Conservation (phyloP, 2,113 vertebrate genomes). For the Megaleporinus macrocephalus region DNA sequence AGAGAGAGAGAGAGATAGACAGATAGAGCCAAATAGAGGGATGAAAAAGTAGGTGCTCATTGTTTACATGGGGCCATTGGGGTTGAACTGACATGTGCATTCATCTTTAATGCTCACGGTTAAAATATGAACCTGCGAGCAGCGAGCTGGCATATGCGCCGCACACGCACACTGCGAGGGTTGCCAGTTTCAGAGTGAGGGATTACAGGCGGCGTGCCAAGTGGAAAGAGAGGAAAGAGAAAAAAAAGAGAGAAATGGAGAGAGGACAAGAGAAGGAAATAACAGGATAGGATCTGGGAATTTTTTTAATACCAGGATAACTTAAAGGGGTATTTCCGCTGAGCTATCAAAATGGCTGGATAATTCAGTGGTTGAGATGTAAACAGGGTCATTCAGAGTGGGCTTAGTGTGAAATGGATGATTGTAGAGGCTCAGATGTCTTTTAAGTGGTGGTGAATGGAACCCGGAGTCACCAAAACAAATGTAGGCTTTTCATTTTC, state of each 20-base stretch:
- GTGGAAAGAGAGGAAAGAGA: constrained; percentile 23
- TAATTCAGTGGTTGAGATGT: too few relatives aligned
- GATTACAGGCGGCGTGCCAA: constrained; percentile 9
- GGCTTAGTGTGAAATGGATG: too few relatives aligned
- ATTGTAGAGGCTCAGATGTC: too few relatives aligned
- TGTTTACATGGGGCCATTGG: constrained; percentile 51
- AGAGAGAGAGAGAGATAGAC: constrained; percentile 44
- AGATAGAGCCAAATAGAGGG: constrained; percentile 48
- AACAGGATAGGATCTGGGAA: not conserved
- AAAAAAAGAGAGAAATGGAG: constrained; percentile 4
- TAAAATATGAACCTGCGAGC: constrained; percentile 47
- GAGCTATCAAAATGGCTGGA: too few relatives aligned
- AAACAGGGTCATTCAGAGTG: too few relatives aligned
- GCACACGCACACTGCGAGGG: constrained; percentile 14
- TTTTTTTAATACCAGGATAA: not conserved
- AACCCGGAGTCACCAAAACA: too few relatives aligned
- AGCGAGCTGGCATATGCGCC: constrained; percentile 5
- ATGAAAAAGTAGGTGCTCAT: constrained; percentile 25
- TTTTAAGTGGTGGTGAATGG: too few relatives aligned
- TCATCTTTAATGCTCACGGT: constrained; percentile 50
- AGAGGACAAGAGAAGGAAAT: constrained; percentile 16
- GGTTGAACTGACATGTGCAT: constrained; percentile 55
- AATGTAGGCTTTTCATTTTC: too few relatives aligned
- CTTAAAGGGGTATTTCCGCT: not conserved
- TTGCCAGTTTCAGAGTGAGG: constrained; percentile 8